Evolutionary conservation across 1,140 invertebrate genomes (phyloP), one percentile per base, ranked within the genome.

Genomic region (Polypedilum pembai): DNA sequence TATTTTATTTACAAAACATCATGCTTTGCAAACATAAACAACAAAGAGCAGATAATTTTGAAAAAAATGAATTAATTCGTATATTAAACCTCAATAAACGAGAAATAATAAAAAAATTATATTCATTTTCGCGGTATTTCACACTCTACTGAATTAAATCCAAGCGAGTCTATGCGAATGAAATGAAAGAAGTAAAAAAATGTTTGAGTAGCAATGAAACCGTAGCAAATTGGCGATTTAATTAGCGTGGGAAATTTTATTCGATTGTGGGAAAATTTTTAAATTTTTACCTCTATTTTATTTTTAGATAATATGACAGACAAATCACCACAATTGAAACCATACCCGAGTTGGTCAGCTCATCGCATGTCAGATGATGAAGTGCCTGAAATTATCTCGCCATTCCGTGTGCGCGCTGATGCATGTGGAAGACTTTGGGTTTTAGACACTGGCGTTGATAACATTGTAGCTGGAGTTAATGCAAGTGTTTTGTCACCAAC

Each of bases 391-490:
- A 87, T 92, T n/a, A 86, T 92, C 0, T 92, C 90, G 0, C 88
- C 90, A 0, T 92, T 91, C 80, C 83, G 91, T 0, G 82, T 92
- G 0, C 82, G 89, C 1, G 91, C 88, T 2, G 91, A 93, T 81
- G 84, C 84, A 17, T 93, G 91, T 78, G 87, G 87, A 24, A 85
- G 91, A 2, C 85, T 93, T 1, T 93, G 91, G 91, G 87, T 91
- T 0, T 78, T 92, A 41, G 91, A 93, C 77, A 90, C 89, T 0
- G 90, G 91, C 0, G 83, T 90, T 24, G 83, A 86, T 0, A 86
- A 88, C 20, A 86, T 89, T 40, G 77, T 90, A 4, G 88, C 87
- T 33, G 45, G 8, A 17, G 1, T 8, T 7, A 82, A 82, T 10
- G 81, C 84, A 0, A 83, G 83, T 17, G 74, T 79, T 0, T 79